These are phyloP conservation scores for Phalacrocorax brasilianus DNA, from an alignment of 2,113 vertebrate species.

Conservation along the genomic window DNA sequence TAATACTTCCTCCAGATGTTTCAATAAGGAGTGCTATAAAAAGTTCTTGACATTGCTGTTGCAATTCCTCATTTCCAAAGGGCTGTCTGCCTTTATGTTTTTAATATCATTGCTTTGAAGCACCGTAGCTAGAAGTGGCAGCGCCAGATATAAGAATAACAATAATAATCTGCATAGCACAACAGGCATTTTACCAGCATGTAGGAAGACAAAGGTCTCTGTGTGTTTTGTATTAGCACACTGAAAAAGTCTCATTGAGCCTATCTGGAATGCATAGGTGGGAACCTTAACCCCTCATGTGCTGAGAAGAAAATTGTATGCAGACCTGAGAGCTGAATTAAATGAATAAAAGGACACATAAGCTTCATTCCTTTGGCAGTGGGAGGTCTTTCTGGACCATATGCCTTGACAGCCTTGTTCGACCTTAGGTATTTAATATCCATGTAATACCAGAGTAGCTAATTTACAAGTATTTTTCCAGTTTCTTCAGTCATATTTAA, in stretches of 20 bases:
- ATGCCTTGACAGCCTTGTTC: slow-evolving; percentile 11
- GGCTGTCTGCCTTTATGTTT: slow-evolving; percentile 49
- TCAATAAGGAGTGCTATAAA: slow-evolving; percentile 31
- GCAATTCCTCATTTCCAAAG: slow-evolving; percentile 26
- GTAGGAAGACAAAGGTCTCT: slow-evolving; percentile 52
- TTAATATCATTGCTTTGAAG: slow-evolving; percentile 65
- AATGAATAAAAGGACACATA: background rate
- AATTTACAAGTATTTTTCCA: slow-evolving; percentile 30
- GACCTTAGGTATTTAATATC: slow-evolving; percentile 16
- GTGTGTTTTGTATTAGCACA: slow-evolving; percentile 50
- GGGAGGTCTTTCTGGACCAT: slow-evolving; percentile 40
- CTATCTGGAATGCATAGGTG: slow-evolving; percentile 61
- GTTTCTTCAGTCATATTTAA: slow-evolving; percentile 18
- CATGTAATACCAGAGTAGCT: background rate
- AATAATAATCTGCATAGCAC: slow-evolving; percentile 65
- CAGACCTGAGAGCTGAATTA: slow-evolving; percentile 6
- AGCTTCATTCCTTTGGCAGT: slow-evolving; percentile 36
- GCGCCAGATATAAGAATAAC: slow-evolving; percentile 57
- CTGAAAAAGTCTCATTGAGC: slow-evolving; percentile 27
- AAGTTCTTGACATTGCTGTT: background rate
- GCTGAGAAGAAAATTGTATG: slow-evolving; percentile 40
- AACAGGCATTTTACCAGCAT: slow-evolving; percentile 39
- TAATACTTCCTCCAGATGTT: slow-evolving; percentile 54
- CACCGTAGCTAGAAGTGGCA: slow-evolving; percentile 45
- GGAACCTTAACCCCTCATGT: slow-evolving; percentile 51